Percentiles rank a stretch among this genome's conserved stretches.
Conservation (phyloP, 2,113 vertebrate species). For the Pteronura brasiliensis region DNA sequence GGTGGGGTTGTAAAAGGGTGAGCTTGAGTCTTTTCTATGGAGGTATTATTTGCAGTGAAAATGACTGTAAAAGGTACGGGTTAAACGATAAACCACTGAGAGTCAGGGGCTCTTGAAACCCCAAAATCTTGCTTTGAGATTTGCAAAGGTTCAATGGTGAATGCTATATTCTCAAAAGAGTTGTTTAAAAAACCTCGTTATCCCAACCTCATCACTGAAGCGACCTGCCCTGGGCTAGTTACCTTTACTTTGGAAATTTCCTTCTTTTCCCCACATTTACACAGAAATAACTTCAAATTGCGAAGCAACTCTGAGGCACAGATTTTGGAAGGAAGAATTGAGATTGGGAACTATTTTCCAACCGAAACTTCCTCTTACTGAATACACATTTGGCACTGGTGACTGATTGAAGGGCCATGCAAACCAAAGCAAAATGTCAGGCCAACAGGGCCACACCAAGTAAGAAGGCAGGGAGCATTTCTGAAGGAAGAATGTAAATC, state of each 20-base stretch:
- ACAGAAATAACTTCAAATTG: not conserved
- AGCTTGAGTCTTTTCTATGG: not conserved
- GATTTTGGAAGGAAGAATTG: not conserved
- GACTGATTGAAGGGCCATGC: constrained; percentile 34
- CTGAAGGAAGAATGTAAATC: constrained; percentile 91
- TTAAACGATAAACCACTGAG: not conserved
- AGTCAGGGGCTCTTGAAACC: not conserved
- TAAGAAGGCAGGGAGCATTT: constrained; percentile 81
- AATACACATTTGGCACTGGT: not conserved
- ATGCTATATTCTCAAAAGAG: not conserved
- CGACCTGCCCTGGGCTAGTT: not conserved
- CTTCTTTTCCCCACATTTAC: not conserved
- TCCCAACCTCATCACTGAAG: not conserved
- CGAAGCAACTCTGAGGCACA: not conserved
- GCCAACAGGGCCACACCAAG: constrained; percentile 87
- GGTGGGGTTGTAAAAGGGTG: not conserved
- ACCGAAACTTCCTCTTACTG: not conserved
- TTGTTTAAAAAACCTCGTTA: not conserved
- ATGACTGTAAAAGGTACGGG: not conserved
- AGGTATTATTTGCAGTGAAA: not conserved
- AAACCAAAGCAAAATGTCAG: constrained; percentile 75
- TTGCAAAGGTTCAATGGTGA: not conserved
- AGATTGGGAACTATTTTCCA: not conserved
- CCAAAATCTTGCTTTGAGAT: not conserved
- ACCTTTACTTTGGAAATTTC: not conserved